A percentile compares a stretch with the other conserved stretches of the same genome.
Conservation (phyloP, 2,888 invertebrate genomes). For the Lacanobia wlatinum region DNA sequence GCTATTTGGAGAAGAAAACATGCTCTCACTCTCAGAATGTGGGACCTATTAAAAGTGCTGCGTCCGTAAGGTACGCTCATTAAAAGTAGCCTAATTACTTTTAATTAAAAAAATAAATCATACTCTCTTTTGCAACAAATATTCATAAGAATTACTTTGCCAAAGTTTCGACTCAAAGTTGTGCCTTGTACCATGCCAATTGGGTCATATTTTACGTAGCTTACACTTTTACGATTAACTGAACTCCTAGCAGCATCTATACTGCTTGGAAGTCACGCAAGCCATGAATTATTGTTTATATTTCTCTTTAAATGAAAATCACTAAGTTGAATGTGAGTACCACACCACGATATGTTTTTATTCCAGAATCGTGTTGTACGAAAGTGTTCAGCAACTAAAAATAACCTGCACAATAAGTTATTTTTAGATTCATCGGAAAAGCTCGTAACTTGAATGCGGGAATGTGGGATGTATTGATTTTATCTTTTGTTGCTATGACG, state of each 20-base stretch:
- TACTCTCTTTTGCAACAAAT: constrained; percentile 29
- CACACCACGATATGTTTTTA: constrained; percentile 16
- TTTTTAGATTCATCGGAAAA: constrained; percentile 34
- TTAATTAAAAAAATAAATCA: constrained; percentile 35
- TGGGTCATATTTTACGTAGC: constrained; percentile 42
- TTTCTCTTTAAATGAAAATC: constrained; percentile 35
- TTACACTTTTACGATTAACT: constrained; percentile 38
- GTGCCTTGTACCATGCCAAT: constrained; percentile 41
- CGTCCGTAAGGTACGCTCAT: not conserved
- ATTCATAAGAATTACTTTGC: constrained; percentile 28
- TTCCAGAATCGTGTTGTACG: constrained; percentile 21
- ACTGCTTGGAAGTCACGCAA: constrained; percentile 40
- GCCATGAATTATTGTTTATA: constrained; percentile 26
- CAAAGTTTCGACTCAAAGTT: constrained; percentile 43
- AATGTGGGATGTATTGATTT: constrained; percentile 44
- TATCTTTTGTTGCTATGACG: constrained; percentile 48
- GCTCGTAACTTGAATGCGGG: constrained; percentile 22
- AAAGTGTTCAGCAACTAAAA: constrained; percentile 31
- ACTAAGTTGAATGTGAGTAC: not conserved
- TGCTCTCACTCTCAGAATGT: not conserved
- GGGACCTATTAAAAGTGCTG: not conserved
- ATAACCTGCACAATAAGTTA: constrained; percentile 38
- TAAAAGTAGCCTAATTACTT: constrained; percentile 3
- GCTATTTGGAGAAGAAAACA: not conserved
- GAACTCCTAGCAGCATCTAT: constrained; percentile 31